Base-by-base conservation (phyloP, 2,797 vertebrate genomes). In the Gymnoscopelus braueri region DNA sequence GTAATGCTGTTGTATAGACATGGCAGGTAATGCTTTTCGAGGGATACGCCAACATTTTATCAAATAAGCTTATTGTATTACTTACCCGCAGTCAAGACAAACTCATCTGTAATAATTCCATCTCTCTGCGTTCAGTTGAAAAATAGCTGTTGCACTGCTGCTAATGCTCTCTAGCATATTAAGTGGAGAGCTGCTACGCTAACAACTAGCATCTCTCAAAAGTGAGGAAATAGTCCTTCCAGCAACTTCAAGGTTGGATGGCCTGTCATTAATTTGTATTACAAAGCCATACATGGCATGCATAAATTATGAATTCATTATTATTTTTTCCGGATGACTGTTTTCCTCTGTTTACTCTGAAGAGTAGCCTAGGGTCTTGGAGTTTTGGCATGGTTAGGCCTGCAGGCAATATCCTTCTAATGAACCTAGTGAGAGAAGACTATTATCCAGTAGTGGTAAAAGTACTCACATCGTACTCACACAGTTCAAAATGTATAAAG, bases 1-100 rank as follows among this genome's bases (percentile, higher is more conserved):
- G 71, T 77, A 74, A 86, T 86, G 79, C 70, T 69, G 77, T 74
- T 77, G 65, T 68, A 44, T 44, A 78, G 71, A 83, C 69, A 79
- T 5, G 15, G 68, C 67, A 61, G 54, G 29, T 81, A 83, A 87
- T 83, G 63, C 57, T 2, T 86, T 87, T 87, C 86, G 80, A 50
- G 55, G 39, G 53, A 77, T 86, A 67, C 58, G 75, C 65, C 78
- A 81, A 71, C 78, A 77, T 91, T 88, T 88, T 80, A 89, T 88
- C 70, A 82, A 87, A 87, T 80, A 82, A 60, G 70, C 78, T 85
- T 83, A 89, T 89, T 88, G 84, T 88, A 84, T 92, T 88, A 90
- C 84, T 86, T 81, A 87, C 74, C 57, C 75, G 69, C 64, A 82
- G 70, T 82, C 82, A 81, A 19, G 82, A 82, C 80, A 84, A 84